Conservation (phyloP, 2,888 invertebrate species). For the Tetrapedia diversipes region DNA sequence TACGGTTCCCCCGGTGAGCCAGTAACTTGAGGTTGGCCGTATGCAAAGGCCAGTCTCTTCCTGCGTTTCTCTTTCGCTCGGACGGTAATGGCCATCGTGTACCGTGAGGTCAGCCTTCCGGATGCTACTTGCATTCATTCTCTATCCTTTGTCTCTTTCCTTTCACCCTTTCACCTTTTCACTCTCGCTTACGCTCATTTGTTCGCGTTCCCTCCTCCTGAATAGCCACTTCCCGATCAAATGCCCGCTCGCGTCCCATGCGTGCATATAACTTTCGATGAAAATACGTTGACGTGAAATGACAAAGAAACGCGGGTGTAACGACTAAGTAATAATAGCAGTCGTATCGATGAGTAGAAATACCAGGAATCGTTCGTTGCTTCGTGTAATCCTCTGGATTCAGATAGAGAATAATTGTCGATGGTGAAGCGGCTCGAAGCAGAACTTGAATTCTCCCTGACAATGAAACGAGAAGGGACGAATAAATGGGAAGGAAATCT, state of each 20-base stretch:
- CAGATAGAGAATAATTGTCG: conserved; percentile 18
- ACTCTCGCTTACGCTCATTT: conserved; percentile 31
- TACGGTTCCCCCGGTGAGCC: conserved; percentile 69
- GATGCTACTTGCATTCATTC: conserved; percentile 59
- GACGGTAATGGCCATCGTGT: conserved; percentile 53
- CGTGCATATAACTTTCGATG: background rate
- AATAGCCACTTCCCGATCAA: conserved; percentile 12
- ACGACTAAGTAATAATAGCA: background rate
- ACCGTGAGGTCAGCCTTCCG: conserved; percentile 54
- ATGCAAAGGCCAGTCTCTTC: conserved; percentile 66
- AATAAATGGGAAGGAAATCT: conserved; percentile 47
- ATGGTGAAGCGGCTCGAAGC: conserved; percentile 18
- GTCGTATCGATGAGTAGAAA: conserved; percentile 12
- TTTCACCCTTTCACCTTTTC: conserved; percentile 22
- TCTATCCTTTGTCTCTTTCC: conserved; percentile 26
- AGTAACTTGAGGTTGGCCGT: conserved; percentile 61
- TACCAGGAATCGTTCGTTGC: conserved; percentile 1
- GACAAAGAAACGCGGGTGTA: background rate
- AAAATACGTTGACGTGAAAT: background rate
- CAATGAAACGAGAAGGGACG: conserved; percentile 29
- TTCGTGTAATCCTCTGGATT: conserved; percentile 18
- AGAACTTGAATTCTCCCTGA: conserved; percentile 16
- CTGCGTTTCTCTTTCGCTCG: conserved; percentile 32
- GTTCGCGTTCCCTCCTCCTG: conserved; percentile 9
- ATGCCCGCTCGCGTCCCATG: background rate